Base-by-base conservation (phyloP, 1,140 invertebrate species). In the Drosophila grimshawi region DNA sequence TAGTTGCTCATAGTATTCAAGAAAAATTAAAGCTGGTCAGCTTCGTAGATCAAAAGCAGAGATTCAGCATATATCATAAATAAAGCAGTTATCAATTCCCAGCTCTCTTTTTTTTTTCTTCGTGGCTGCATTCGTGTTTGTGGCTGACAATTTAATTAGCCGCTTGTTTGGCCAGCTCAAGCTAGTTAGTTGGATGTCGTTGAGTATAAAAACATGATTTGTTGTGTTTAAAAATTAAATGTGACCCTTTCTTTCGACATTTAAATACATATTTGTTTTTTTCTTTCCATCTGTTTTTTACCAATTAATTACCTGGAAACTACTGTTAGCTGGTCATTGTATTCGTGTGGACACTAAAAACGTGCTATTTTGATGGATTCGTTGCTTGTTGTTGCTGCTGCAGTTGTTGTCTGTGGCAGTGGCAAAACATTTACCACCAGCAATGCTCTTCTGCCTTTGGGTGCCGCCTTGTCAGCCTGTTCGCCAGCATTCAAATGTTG, bases 271-370 rank as follows among this genome's bases (percentile, higher is more conserved):
- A 3, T 43, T 43, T 43, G 39, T 43, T 81, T 69, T 72, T 75
- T 65, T 67, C 3, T 53, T 19, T 10, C 3, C 5, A 35, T 57
- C 10, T 39, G 37, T 29, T 46, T 45, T 30, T 63, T 63, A 43
- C 68, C 72, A 88, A 89, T 83, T 83, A 88, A 86, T 88, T 86
- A 88, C 77, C 69, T 68, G 72, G 70, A 82, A 89, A 83, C 77
- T 78, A 83, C 83, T 89, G 83, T 89, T 88, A 89, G 80, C 80
- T 82, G 69, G 55, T 52, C 63, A 71, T 74, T 74, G 65, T 76
- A 27, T 53, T 57, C 41, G 62, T 61, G 51, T 76, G 75, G 79
- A 82, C 76, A 82, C 32, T 69, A 51, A 86, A 86, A 86, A 79
- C 83, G 79, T 86, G 81, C 59, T 78, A 70, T 66, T 80, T 83